These are phyloP conservation scores for Dermochelys coriacea DNA, from an alignment of 2,797 vertebrate genomes.

Conservation along the genomic window DNA sequence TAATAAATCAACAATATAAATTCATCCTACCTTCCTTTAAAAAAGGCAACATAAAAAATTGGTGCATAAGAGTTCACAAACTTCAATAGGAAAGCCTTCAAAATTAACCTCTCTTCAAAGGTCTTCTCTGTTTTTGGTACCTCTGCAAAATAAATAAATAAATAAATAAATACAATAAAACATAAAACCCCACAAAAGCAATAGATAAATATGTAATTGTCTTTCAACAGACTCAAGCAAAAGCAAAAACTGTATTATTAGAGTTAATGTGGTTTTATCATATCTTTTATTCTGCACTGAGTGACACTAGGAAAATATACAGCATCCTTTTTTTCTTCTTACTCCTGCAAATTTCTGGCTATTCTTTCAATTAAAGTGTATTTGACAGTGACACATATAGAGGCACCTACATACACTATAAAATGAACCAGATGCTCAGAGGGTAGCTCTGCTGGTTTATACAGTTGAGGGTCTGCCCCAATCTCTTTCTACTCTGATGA, in stretches of 20 bases:
- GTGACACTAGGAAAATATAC: background rate
- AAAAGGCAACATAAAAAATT: constrained; percentile 99
- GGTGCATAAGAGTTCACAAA: constrained; percentile 98
- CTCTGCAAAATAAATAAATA: constrained; percentile 80
- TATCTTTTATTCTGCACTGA: background rate
- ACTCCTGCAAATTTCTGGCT: background rate
- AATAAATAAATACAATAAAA: background rate
- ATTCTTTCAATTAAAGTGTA: background rate
- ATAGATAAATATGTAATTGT: background rate
- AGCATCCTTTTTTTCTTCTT: background rate
- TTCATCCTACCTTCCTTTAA: constrained; percentile 93
- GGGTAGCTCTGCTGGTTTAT: background rate
- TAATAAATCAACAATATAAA: background rate
- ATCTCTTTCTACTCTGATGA: background rate
- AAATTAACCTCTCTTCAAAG: constrained; percentile 94
- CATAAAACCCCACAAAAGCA: background rate
- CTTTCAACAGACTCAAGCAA: background rate
- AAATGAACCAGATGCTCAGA: background rate
- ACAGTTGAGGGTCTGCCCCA: background rate
- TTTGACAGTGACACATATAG: background rate
- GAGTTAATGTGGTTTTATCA: background rate
- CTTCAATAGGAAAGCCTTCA: constrained; percentile 97
- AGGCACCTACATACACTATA: background rate
- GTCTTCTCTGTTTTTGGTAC: constrained; percentile 94
- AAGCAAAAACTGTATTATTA: background rate